These are phyloP conservation scores for Scartelaos histophorus DNA, from an alignment of 2,113 vertebrate genomes.

Conservation along the genomic window DNA sequence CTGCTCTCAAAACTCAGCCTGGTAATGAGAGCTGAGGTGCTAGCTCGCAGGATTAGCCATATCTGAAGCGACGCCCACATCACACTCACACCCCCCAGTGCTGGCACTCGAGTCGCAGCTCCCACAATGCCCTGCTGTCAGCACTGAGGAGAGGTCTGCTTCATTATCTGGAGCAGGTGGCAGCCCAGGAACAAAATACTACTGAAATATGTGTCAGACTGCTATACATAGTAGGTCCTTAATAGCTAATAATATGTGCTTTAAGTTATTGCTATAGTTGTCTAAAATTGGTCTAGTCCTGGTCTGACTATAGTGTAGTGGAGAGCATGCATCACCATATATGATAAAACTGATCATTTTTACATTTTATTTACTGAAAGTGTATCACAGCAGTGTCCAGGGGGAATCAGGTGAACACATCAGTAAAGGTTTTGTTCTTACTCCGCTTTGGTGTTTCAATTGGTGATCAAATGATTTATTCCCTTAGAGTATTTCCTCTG, in stretches of 20 bases:
- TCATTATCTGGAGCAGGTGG: constrained; percentile 59
- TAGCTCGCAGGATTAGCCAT: constrained; percentile 65
- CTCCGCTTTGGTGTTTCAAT: too few species aligned
- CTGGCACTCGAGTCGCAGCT: constrained; percentile 39
- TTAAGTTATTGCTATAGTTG: background rate
- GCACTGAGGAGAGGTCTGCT: constrained; percentile 29
- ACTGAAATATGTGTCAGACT: constrained; percentile 37
- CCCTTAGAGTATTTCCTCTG: too few species aligned
- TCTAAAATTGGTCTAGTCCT: too few species aligned
- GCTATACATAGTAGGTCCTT: background rate
- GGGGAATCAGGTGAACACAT: too few species aligned
- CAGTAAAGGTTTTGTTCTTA: too few species aligned
- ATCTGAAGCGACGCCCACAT: constrained; percentile 63
- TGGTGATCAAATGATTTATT: too few species aligned
- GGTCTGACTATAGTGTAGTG: too few species aligned
- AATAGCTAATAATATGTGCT: background rate
- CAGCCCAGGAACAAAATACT: constrained; percentile 39
- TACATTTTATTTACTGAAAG: background rate
- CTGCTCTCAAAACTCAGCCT: background rate
- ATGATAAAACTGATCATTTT: too few species aligned
- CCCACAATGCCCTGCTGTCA: constrained; percentile 53
- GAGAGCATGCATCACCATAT: too few species aligned
- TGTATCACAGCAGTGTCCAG: too few species aligned
- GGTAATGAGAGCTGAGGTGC: constrained; percentile 49
- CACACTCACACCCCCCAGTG: constrained; percentile 23